A percentile compares a stretch with the other conserved stretches of the same genome.
These are phyloP conservation scores for Saccostrea glomerata DNA, from an alignment of 1,140 invertebrate species.

Conservation along the genomic window DNA sequence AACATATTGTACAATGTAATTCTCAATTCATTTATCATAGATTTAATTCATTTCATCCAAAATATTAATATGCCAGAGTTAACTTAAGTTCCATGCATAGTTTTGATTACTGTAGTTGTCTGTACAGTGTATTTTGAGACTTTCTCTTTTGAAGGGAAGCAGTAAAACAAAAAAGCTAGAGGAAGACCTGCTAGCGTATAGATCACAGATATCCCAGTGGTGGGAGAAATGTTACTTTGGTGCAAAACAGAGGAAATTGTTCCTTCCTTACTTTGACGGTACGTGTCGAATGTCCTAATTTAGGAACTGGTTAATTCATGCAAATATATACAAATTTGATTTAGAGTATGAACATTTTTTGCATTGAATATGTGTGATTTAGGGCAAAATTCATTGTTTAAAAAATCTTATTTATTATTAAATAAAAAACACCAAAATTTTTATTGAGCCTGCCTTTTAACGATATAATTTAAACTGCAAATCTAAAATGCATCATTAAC, in stretches of 20 bases:
- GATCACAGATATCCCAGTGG: conserved; percentile 15
- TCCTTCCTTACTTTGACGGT: neutral
- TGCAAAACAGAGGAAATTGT: neutral
- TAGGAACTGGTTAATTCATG: neutral
- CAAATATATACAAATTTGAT: neutral
- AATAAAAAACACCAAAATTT: no score
- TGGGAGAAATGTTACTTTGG: conserved; percentile 24
- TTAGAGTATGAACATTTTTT: neutral
- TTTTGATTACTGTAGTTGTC: no score
- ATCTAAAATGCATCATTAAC: no score
- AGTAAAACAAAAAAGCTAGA: neutral
- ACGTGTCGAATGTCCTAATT: neutral
- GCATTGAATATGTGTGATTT: neutral
- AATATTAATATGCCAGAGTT: no score
- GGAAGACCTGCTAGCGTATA: neutral
- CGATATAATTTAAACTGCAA: no score
- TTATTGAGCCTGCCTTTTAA: no score
- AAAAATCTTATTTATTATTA: no score
- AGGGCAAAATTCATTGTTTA: neutral
- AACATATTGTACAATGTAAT: no score
- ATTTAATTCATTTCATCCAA: no score
- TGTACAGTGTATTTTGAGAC: no score
- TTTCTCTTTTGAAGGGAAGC: neutral
- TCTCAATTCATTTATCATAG: no score
- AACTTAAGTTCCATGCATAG: no score